Percentiles rank a stretch among this genome's conserved stretches.
These are phyloP conservation scores for Gonioctena quinquepunctata DNA, from an alignment of 1,140 invertebrate species.

Conservation along the genomic window DNA sequence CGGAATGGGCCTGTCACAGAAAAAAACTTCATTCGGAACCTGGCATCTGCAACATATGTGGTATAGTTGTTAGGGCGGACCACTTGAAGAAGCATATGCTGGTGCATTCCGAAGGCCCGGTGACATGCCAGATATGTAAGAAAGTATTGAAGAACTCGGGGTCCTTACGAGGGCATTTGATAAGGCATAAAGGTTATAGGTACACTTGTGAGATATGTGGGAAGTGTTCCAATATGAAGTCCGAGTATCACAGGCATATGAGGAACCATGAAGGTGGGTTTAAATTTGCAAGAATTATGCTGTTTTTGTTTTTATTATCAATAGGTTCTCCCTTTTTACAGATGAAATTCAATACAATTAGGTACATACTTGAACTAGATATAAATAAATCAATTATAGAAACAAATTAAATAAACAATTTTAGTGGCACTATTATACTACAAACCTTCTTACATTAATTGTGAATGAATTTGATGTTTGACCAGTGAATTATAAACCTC, in stretches of 20 bases:
- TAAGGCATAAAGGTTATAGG: slow-evolving; percentile 33
- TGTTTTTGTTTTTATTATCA: too few species aligned
- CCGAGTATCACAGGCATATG: slow-evolving; percentile 40
- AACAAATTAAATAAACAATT: too few species aligned
- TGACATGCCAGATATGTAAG: slow-evolving; percentile 36
- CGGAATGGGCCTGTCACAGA: slow-evolving; percentile 41
- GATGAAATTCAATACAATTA: too few species aligned
- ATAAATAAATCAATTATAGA: too few species aligned
- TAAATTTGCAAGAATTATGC: too few species aligned
- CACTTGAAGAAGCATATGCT: slow-evolving; percentile 42
- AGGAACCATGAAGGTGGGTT: slow-evolving; percentile 36
- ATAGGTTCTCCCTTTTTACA: too few species aligned
- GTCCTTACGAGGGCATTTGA: slow-evolving; percentile 38
- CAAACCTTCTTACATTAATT: too few species aligned
- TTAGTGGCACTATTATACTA: too few species aligned
- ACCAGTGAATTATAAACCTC: too few species aligned
- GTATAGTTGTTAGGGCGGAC: slow-evolving; percentile 37
- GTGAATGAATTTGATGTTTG: too few species aligned
- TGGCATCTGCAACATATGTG: slow-evolving; percentile 45
- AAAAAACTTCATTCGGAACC: slow-evolving; percentile 34
- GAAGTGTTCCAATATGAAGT: slow-evolving; percentile 36
- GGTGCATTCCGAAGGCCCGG: slow-evolving; percentile 36
- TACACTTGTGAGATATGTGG: slow-evolving; percentile 44
- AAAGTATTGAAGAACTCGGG: slow-evolving; percentile 43
- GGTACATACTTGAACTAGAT: too few species aligned